Base-by-base conservation (phyloP, 2,113 vertebrate genomes). In the Callipepla californica region DNA sequence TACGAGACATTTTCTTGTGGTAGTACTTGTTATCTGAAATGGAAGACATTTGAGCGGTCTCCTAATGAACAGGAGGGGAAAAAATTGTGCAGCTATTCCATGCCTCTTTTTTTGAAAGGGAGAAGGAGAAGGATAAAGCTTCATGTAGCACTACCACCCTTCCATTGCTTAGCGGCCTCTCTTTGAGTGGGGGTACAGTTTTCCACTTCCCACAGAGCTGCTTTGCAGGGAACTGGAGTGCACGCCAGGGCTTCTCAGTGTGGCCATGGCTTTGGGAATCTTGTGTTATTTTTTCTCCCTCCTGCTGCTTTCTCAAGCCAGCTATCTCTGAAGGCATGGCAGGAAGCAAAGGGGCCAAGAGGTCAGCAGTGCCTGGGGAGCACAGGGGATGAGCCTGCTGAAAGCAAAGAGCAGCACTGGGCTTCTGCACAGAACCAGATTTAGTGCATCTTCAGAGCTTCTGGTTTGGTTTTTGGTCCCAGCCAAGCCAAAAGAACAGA, bases 341-440 rank as follows among this genome's bases (percentile, higher is more conserved):
- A 95, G 90, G 92, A 95, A 95, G 91, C 63, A 45, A 93, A 90
- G 63, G 73, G 79, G 44, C 81, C 79, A 62, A 47, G 90, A 89
- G 92, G 83, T 88, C 87, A 66, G 74, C 51, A 80, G 79, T 91
- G 65, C 87, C 67, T 66, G 86, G 83, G 51, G 80, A 75, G 81
- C 6, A 57, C 89, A 87, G 67, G 91, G 85, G 72, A 84, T 57
- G 61, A 59, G 82, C 75, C 75, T 67, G 80, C 82, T 0, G 14
- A 92, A 76, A 92, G 84, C 85, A 34, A 18, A 22, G 2, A 0
- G 73, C 62, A 83, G 38, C 72, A 75, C 75, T 44, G 9, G 59
- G 38, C 36, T 58, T 12, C n/a, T 18, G 58, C 26, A 40, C 48
- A 45, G 74, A 86, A 72, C 20, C 25, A 45, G 62, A 7, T 42